These are phyloP conservation scores for Promerops cafer DNA, from an alignment of 2,113 vertebrate genomes.

Conservation along the genomic window DNA sequence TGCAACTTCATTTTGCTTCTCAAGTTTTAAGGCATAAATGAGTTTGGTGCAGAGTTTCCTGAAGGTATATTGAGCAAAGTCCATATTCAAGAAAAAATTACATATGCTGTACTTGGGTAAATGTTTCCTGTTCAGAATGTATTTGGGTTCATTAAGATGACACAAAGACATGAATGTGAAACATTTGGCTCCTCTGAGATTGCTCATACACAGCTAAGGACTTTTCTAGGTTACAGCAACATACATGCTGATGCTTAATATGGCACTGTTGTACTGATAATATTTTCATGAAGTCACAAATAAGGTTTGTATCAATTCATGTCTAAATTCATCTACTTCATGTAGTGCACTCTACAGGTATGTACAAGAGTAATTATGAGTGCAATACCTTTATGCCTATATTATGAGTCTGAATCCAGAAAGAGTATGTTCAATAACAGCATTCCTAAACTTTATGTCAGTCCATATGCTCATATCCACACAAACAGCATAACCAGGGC, in stretches of 20 bases:
- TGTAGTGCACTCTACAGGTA: not conserved
- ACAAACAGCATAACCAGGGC: not conserved
- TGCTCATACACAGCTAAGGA: not conserved
- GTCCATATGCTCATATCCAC: rapidly evolving
- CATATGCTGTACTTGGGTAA: not conserved
- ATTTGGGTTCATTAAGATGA: constrained; percentile 14
- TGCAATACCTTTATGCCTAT: not conserved
- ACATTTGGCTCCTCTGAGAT: not conserved
- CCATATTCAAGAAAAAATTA: not conserved
- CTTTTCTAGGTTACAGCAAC: not conserved
- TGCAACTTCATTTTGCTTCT: not conserved
- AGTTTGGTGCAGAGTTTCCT: not conserved
- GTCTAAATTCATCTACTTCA: not conserved
- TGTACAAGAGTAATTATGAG: not conserved
- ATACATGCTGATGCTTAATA: not conserved
- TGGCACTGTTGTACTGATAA: not conserved
- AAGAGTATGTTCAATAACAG: not conserved
- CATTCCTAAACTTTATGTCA: not conserved
- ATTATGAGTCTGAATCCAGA: not conserved
- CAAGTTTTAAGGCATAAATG: not conserved
- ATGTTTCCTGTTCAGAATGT: not conserved
- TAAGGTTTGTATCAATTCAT: not conserved
- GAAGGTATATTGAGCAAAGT: not conserved
- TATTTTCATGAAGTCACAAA: not conserved
- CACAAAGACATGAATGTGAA: not conserved